Percentiles rank a stretch among this genome's conserved stretches.
phyloP scores from a whole-genome alignment of 1,140 invertebrate species.

The Rhopalosiphum padi region DNA sequence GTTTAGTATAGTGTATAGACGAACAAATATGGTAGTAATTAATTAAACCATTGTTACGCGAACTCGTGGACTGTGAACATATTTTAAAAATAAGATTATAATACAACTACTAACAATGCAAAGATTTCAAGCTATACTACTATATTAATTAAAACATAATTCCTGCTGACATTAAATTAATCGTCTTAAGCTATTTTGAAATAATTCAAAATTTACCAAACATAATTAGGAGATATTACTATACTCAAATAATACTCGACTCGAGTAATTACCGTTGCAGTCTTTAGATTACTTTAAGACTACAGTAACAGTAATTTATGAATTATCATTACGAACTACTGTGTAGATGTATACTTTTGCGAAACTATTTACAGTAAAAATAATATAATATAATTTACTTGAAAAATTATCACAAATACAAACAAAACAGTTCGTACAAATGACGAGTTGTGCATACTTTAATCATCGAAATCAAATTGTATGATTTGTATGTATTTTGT shows the following conservation, averaged over 20 bases:
- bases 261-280: conserved; percentile 13
- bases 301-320: not conserved
- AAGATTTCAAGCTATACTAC: not conserved
- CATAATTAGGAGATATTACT: not conserved
- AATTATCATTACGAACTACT: not conserved
- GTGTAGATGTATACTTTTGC: not conserved
- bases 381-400: not conserved
- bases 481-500: not conserved
- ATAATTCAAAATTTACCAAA: not conserved
- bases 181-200: not conserved
- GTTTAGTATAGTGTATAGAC: not conserved
- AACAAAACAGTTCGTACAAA: conserved; percentile 6
- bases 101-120: not conserved
- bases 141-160: conserved; percentile 9
- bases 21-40: not conserved
- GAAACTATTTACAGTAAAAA: conserved; percentile 3
- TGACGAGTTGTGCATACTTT: not conserved
- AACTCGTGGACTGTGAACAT: not conserved
- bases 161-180: not conserved
- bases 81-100: conserved; percentile 16
- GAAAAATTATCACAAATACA: not conserved
- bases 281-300: not conserved
- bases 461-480: not conserved
- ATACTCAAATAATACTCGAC: conserved; percentile 9
- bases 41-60: not conserved